Base-by-base conservation (phyloP, 2,113 vertebrate species). In the Pseudorasbora parva region DNA sequence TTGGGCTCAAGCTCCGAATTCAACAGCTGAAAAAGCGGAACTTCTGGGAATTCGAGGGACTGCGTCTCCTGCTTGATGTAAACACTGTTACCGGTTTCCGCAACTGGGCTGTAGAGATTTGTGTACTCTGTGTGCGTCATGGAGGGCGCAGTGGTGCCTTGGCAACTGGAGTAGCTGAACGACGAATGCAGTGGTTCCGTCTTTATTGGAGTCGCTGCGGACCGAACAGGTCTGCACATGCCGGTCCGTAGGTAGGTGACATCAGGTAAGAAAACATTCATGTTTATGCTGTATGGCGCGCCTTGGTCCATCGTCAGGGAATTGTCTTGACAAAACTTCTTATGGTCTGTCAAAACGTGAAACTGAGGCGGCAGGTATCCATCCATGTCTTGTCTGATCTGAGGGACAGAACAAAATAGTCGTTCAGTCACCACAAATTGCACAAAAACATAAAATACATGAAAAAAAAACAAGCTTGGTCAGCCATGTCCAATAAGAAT, bases 11-110 rank as follows among this genome's bases (percentile, higher is more conserved):
- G 89, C 91, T 99, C 97, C 0, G 96, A 95, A 90, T 96, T 98
- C 92, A 98, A 88, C 19, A 98, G 95, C 91, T 98, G 98, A 89
- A 97, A 97, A 37, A 98, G 86, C 73, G 97, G 95, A 84, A 97
- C 94, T 69, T 99, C 96, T 87, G 96, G 97, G 82, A 95, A 95
- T 84, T 99, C 97, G 75, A 95, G 93, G 77, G 94, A 93, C 27
- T 94, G 94, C 87, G 96, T 94, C 94, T 99, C 97, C 90, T 98
- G 97, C 88, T 99, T 99, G 93, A 99, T 95, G 89, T 95, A 96
- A 82, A 96, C 95, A 81, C 94, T 94, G 86, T 93, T 89, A 4
- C 96, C 92, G 10, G 91, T 23, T 62, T 95, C 93, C 23, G 93
- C 92, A 15, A 95, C 93, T 15, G 95, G 89, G 82, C 91, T 94